phyloP scores from a whole-genome alignment of 2,888 invertebrate genomes.

The Synanthedon formicaeformis region DNA sequence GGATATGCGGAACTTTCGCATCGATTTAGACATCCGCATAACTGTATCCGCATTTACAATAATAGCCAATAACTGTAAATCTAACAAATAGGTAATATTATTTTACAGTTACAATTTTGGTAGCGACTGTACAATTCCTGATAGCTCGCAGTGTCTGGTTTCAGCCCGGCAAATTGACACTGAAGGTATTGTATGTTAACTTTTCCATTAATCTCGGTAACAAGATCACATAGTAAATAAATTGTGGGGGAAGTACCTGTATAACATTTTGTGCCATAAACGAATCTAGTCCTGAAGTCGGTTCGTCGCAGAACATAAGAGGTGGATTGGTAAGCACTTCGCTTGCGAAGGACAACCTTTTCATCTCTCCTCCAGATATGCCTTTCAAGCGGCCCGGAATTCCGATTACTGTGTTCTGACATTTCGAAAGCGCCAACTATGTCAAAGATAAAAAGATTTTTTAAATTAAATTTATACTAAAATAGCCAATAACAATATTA shows the following conservation, averaged over 20 bases:
- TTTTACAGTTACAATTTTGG: too few species aligned
- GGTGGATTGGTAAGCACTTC: slow-evolving; percentile 96
- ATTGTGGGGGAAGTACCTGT: slow-evolving; percentile 59
- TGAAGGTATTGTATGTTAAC: not conserved
- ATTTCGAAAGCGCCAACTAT: slow-evolving; percentile 87
- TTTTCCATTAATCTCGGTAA: not conserved
- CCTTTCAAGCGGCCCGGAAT: slow-evolving; percentile 89
- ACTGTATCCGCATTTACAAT: too few species aligned
- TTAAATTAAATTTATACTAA: too few species aligned
- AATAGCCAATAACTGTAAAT: too few species aligned
- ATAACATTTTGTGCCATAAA: slow-evolving; percentile 97
- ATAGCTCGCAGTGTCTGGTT: too few species aligned
- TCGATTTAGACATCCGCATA: too few species aligned
- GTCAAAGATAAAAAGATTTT: not conserved
- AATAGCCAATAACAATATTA: too few species aligned
- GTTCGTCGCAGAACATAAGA: slow-evolving; percentile 96
- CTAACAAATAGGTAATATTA: too few species aligned
- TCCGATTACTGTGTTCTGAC: slow-evolving; percentile 92
- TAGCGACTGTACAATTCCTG: too few species aligned
- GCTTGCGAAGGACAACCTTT: slow-evolving; percentile 95
- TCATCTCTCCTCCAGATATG: slow-evolving; percentile 96
- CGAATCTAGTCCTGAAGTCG: slow-evolving; percentile 95
- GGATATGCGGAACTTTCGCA: too few species aligned
- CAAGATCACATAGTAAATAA: slow-evolving; percentile 12
- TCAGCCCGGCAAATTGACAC: not conserved